Evolutionary conservation across 2,797 vertebrate species (phyloP).

Genomic region (Kryptolebias ocellatus): DNA sequence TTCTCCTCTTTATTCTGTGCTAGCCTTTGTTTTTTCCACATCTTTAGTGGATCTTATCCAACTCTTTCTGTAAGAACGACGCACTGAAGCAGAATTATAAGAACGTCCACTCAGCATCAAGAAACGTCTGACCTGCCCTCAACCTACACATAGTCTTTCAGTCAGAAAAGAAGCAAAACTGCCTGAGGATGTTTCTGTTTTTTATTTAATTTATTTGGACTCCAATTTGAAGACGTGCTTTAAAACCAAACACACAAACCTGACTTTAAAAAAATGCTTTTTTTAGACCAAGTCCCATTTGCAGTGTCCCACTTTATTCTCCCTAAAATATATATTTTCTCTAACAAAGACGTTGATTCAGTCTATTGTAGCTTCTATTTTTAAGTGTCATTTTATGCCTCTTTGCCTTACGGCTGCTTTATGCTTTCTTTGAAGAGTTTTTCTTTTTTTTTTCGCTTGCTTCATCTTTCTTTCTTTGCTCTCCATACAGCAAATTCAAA

Average conservation of each 20-base stretch:
- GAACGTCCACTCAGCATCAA: background rate
- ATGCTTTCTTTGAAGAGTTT: constrained; percentile 9
- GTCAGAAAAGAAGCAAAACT: constrained; percentile 10
- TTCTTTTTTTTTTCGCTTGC: background rate
- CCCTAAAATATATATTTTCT: constrained; percentile 1
- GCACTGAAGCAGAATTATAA: too few relatives aligned
- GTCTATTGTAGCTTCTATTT: constrained; percentile 41
- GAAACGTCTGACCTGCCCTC: background rate
- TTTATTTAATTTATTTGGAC: background rate
- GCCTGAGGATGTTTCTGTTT: background rate
- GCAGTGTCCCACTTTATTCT: constrained; percentile 59
- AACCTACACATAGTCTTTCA: background rate
- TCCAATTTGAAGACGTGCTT: constrained; percentile 7
- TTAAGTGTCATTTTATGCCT: constrained; percentile 33
- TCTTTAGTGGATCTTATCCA: too few relatives aligned
- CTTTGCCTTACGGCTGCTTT: constrained; percentile 20
- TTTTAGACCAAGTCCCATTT: constrained; percentile 55
- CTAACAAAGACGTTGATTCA: background rate
- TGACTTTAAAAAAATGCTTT: constrained; percentile 11
- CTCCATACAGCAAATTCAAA: constrained; percentile 88
- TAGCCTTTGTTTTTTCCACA: too few relatives aligned
- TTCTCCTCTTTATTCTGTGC: too few relatives aligned
- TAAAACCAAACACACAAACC: constrained; percentile 33
- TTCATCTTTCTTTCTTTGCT: constrained; percentile 25
- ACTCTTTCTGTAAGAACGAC: too few relatives aligned